These are phyloP conservation scores for Metopia argyrocephala DNA, from an alignment of 2,888 invertebrate species.

Conservation along the genomic window DNA sequence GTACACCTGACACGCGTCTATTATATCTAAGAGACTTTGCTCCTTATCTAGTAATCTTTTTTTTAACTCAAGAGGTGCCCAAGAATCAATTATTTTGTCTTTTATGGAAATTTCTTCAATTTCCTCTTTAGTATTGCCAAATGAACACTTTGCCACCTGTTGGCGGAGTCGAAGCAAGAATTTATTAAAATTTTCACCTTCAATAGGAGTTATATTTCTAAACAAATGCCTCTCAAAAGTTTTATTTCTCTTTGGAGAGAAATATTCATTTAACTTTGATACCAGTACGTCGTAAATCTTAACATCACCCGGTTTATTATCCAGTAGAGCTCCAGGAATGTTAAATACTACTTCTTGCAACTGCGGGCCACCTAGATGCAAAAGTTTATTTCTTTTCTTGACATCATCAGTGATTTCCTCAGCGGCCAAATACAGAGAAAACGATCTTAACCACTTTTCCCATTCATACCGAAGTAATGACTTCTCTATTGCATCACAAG, in stretches of 20 bases:
- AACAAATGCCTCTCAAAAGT: too few species aligned
- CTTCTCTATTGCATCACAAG: too few species aligned
- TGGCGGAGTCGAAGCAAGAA: too few species aligned
- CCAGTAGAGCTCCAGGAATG: constrained; percentile 6
- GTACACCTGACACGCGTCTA: constrained; percentile 51
- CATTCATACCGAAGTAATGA: too few species aligned
- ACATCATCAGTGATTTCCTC: constrained; percentile 58
- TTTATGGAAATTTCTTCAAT: constrained; percentile 56
- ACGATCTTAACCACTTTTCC: constrained; percentile 61
- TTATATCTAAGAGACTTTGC: constrained; percentile 52
- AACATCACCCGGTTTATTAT: too few species aligned
- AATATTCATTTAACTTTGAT: too few species aligned
- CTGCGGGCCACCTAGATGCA: constrained; percentile 15
- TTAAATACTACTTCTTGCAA: constrained; percentile 20
- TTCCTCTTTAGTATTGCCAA: too few species aligned
- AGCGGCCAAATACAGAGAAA: constrained; percentile 56
- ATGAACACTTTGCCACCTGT: too few species aligned
- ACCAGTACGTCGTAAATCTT: too few species aligned
- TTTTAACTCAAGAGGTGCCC: constrained; percentile 59
- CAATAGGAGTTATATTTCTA: too few species aligned
- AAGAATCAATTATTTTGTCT: constrained; percentile 56
- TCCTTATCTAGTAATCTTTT: constrained; percentile 61
- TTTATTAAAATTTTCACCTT: too few species aligned
- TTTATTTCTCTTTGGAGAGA: too few species aligned
- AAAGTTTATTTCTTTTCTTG: constrained; percentile 56